A percentile compares a stretch with the other conserved stretches of the same genome.
phyloP scores from a whole-genome alignment of 2,797 vertebrate genomes.

The Helarctos malayanus region DNA sequence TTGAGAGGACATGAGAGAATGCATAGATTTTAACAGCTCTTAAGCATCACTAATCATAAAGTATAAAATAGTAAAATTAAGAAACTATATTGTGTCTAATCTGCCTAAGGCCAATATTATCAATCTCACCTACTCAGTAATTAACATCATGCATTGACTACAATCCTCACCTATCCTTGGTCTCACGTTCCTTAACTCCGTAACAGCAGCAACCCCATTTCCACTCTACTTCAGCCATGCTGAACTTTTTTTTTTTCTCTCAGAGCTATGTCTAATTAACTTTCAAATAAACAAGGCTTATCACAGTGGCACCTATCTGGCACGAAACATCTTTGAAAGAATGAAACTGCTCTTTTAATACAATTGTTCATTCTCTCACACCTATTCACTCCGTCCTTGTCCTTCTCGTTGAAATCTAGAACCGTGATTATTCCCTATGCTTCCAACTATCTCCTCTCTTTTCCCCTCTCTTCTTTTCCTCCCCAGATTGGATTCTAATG shows the following conservation, averaged over 20 bases:
- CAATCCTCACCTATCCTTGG: not conserved
- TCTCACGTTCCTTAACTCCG: not conserved
- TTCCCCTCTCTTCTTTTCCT: not conserved
- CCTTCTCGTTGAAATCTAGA: not conserved
- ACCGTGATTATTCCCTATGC: not conserved
- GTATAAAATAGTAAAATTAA: not conserved
- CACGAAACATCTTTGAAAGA: not conserved
- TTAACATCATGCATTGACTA: not conserved
- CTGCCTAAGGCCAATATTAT: not conserved
- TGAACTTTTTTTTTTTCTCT: not conserved
- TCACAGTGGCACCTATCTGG: not conserved
- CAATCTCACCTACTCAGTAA: not conserved
- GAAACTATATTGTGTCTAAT: not conserved
- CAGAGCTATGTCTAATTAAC: conserved; percentile 1
- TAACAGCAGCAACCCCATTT: not conserved
- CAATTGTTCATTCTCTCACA: not conserved
- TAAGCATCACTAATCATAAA: not conserved
- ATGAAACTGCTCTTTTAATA: not conserved
- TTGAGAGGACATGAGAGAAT: not conserved
- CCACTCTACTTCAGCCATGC: not conserved
- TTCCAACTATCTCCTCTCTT: not conserved
- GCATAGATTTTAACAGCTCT: not conserved
- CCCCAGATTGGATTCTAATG: not conserved
- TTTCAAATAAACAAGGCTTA: not conserved
- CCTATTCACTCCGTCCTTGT: not conserved